Evolutionary conservation across 2,888 invertebrate species (phyloP), one percentile per base, ranked within the genome.

Genomic region (Idaea aversata): DNA sequence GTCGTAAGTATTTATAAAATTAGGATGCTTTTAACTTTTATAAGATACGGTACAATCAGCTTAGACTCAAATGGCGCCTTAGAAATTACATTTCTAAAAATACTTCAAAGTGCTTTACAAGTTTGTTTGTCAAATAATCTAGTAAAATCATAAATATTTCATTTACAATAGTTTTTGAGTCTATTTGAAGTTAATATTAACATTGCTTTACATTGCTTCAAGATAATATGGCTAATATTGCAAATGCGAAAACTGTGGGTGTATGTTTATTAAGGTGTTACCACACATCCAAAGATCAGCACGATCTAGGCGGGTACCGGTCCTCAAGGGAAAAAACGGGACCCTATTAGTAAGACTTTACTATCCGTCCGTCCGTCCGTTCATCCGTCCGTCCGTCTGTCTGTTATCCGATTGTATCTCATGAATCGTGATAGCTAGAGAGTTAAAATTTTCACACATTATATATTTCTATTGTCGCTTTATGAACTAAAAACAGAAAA

Each of bases 1-100:
- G 1, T 25, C 25, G 3, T 25, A 25, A 25, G 25, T 25, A 25
- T 25, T 25, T 3, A 25, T 2, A 25, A 25, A 25, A 25, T 25
- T 25, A 1, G 36, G 4, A 5, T 7, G 1, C 36, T 36, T 36
- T 7, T 6, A 47, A 47, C 47, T 13, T 13, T 4, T 0, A 3
- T 6, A 13, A 7, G 13, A 4, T 6, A 10, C 47, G 47, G 47
- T 47, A 47, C 47, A 47, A 47, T 47, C 47, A 47, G 47, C 47
- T 6, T 47, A 47, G 13, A 7, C 47, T 10, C 4, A 47, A 47
- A 47, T 38, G 6, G 10, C 36, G 6, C 36, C 3, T 13, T 10
- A 47, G 47, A 47, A 47, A 47, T 47, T 47, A 47, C 47, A 47
- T 47, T 47, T 47, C 47, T 47, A 47, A 47, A 47, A 47, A 47